phyloP scores from a whole-genome alignment of 2,113 vertebrate species.

The Marcusenius ussheri region DNA sequence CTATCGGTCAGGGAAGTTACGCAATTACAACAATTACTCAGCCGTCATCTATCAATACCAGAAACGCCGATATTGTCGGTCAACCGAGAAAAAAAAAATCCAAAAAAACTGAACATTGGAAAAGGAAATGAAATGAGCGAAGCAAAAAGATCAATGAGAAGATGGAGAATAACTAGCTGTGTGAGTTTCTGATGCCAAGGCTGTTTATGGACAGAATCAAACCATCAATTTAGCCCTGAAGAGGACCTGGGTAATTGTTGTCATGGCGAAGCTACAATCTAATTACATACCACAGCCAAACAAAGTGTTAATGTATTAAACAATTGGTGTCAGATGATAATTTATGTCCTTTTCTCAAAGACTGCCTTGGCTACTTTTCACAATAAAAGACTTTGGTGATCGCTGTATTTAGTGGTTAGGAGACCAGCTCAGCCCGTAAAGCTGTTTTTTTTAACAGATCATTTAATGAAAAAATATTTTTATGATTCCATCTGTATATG shows the following conservation, averaged over 20 bases:
- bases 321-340: constrained; percentile 58
- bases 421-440: background rate
- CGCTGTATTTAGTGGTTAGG: constrained; percentile 22
- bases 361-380: constrained; percentile 44
- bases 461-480: background rate
- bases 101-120: constrained; percentile 29
- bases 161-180: constrained; percentile 8
- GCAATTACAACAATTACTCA: constrained; percentile 50
- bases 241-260: constrained; percentile 61
- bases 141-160: background rate
- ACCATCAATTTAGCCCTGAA: constrained; percentile 63
- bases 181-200: constrained; percentile 57
- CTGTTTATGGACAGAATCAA: constrained; percentile 48
- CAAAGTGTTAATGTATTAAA: constrained; percentile 63
- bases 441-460: background rate
- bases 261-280: constrained; percentile 58
- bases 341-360: constrained; percentile 49
- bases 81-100: constrained; percentile 43
- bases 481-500: background rate
- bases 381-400: constrained; percentile 50
- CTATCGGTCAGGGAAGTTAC: constrained; percentile 54
- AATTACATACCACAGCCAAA: constrained; percentile 54
- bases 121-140: constrained; percentile 49
- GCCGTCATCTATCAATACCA: constrained; percentile 56
- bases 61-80: constrained; percentile 46